Percentiles rank a stretch among this genome's conserved stretches.
Evolutionary conservation across 2,888 invertebrate genomes (phyloP).

Genomic region (Harpalus rubripes): DNA sequence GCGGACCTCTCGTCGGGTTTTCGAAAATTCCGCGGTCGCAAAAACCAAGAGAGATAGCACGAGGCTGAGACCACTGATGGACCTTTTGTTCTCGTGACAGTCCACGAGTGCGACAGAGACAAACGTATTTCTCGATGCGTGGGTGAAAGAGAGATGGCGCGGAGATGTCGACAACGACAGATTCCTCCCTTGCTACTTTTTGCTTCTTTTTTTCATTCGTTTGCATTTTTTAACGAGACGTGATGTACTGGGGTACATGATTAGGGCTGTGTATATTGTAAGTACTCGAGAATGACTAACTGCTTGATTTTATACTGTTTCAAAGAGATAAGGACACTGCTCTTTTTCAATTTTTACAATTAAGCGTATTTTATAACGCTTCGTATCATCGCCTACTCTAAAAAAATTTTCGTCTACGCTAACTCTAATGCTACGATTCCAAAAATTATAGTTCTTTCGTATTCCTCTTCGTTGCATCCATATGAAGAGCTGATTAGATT

Average conservation of each 20-base stretch:
- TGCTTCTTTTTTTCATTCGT: slow-evolving; percentile 55
- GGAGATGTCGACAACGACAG: slow-evolving; percentile 50
- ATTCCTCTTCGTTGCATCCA: too few species aligned
- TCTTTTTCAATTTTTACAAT: slow-evolving; percentile 40
- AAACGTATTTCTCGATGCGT: neutral
- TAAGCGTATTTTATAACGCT: neutral
- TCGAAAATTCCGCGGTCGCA: slow-evolving; percentile 59
- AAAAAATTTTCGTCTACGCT: too few species aligned
- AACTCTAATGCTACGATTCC: too few species aligned
- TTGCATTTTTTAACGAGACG: slow-evolving; percentile 59
- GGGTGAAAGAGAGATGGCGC: slow-evolving; percentile 44
- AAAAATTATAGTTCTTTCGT: too few species aligned
- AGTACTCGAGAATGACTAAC: slow-evolving; percentile 25
- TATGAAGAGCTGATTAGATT: too few species aligned
- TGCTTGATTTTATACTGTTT: slow-evolving; percentile 32
- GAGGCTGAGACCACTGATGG: slow-evolving; percentile 39
- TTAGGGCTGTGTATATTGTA: slow-evolving; percentile 32
- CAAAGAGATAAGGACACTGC: slow-evolving; percentile 27
- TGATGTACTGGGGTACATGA: slow-evolving; percentile 54
- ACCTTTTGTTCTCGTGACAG: slow-evolving; percentile 55
- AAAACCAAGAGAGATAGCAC: slow-evolving; percentile 49
- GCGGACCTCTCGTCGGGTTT: slow-evolving; percentile 55
- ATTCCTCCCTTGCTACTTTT: slow-evolving; percentile 52
- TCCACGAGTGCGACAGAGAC: slow-evolving; percentile 1
- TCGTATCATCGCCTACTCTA: neutral